Percentiles rank a stretch among this genome's conserved stretches.
Conservation (phyloP, 2,888 invertebrate genomes). For the Diarsia rubi region DNA sequence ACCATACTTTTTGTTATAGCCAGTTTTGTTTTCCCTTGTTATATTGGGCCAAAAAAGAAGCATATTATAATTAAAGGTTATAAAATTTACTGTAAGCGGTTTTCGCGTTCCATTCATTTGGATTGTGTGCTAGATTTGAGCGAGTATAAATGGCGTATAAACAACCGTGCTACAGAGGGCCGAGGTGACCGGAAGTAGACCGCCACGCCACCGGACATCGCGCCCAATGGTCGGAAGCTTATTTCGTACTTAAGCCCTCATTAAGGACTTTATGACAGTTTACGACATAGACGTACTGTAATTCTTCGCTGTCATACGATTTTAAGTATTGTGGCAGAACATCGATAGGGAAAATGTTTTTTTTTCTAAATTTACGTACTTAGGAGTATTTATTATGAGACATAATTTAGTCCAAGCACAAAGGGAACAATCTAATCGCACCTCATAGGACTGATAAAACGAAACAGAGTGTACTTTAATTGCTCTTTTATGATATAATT, state of each 20-base stretch:
- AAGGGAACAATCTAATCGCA: neutral
- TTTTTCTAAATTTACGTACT: too few relatives aligned
- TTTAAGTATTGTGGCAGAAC: neutral
- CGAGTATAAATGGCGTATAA: constrained; percentile 47
- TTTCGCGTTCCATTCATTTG: constrained; percentile 38
- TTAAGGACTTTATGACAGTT: constrained; percentile 66
- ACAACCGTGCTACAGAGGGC: constrained; percentile 57
- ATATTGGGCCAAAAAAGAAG: constrained; percentile 2
- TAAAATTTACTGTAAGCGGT: constrained; percentile 18
- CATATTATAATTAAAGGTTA: constrained; percentile 34
- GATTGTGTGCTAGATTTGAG: constrained; percentile 20
- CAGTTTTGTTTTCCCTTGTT: neutral
- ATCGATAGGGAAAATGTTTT: neutral
- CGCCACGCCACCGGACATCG: constrained; percentile 64
- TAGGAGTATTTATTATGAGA: neutral
- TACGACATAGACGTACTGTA: constrained; percentile 45
- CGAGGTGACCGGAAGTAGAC: constrained; percentile 60
- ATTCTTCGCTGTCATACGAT: neutral
- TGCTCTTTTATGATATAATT: neutral
- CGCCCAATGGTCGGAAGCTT: constrained; percentile 68
- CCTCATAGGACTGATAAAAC: neutral
- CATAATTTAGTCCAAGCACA: neutral
- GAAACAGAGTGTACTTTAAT: neutral
- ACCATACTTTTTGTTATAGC: neutral
- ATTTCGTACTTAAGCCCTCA: constrained; percentile 69